Evolutionary conservation across 2,113 vertebrate species (phyloP), one percentile per base, ranked within the genome.

Genomic region (Mustela nigripes): DNA sequence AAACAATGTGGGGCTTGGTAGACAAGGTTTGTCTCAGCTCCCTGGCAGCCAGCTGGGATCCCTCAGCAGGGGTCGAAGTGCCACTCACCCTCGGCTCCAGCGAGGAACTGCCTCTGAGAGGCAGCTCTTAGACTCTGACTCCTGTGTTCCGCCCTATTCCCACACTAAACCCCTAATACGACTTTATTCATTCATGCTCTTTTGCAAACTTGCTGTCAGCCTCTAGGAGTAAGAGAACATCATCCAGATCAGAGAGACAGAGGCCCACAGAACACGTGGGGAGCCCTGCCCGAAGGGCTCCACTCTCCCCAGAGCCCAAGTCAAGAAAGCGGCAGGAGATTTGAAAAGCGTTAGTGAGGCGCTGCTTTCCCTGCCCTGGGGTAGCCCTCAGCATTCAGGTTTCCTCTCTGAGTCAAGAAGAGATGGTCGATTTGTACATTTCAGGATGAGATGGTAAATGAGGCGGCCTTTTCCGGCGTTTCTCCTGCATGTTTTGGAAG

Each of bases 171-270:
- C 69, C 50, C 97, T 81, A 78, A 90, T 7, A 28, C 48, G n/a
- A 31, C 22, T 89, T 81, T n/a, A 76, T 71, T 83, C 71, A 33
- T 84, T 92, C 22, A 10, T 11, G 63, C 92, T 83, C 22, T 60
- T 95, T 78, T 48, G 33, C 42, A 94, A 87, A 95, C 50, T 56
- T 62, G 48, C 73, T 63, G 60, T 92, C 95, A 83, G 73, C 16
- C 15, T 42, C 74, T 16, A 16, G 67, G 36, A 79, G 28, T 60
- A 62, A 91, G 12, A 86, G 83, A 79, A 94, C 89, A 93, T 67
- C 79, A 74, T 56, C n/a, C 53, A 56, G 62, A 56, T 62, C 58
- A 71, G 87, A 63, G 42, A 65, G 81, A 58, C 42, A 0, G n/a
- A 58, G 7, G 8, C 50, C 21, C 62, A 76, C 2, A 1, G 18